Evolutionary conservation across 2,113 vertebrate species (phyloP).

Genomic region (Formicarius rufipectus): DNA sequence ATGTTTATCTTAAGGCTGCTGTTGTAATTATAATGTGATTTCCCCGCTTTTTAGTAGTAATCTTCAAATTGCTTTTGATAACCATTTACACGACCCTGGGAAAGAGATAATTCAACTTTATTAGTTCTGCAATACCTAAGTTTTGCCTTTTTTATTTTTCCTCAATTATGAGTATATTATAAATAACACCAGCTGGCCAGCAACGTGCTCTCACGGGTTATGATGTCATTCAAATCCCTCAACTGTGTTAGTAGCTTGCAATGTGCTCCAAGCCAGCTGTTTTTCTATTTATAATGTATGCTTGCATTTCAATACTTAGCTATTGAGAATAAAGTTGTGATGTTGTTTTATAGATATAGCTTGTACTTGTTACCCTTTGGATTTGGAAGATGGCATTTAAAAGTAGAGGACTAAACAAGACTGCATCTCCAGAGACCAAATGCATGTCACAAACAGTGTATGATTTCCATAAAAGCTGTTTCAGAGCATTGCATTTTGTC

Average conservation of each 20-base stretch:
- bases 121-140: constrained; percentile 50
- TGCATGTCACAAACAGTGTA: not conserved
- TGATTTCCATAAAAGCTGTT: constrained; percentile 9
- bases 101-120: constrained; percentile 1
- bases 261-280: constrained; percentile 76
- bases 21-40: not conserved
- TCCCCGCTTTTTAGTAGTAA: not conserved
- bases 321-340: constrained; percentile 55
- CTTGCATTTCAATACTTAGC: constrained; percentile 67
- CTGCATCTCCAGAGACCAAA: constrained; percentile 25
- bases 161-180: constrained; percentile 72
- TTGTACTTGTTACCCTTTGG: constrained; percentile 39
- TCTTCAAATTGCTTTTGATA: not conserved
- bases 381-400: constrained; percentile 42
- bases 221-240: constrained; percentile 80
- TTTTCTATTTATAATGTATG: constrained; percentile 79
- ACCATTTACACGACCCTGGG: not conserved
- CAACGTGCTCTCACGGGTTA: constrained; percentile 75
- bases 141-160: constrained; percentile 53
- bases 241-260: constrained; percentile 72
- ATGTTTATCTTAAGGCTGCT: not conserved
- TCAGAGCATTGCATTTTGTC: not conserved
- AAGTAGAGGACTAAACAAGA: constrained; percentile 5
- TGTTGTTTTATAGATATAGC: constrained; percentile 47
- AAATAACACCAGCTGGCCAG: constrained; percentile 80